A percentile compares a stretch with the other conserved stretches of the same genome.
phyloP scores from a whole-genome alignment of 2,888 invertebrate genomes.

The Apodemia mormo region DNA sequence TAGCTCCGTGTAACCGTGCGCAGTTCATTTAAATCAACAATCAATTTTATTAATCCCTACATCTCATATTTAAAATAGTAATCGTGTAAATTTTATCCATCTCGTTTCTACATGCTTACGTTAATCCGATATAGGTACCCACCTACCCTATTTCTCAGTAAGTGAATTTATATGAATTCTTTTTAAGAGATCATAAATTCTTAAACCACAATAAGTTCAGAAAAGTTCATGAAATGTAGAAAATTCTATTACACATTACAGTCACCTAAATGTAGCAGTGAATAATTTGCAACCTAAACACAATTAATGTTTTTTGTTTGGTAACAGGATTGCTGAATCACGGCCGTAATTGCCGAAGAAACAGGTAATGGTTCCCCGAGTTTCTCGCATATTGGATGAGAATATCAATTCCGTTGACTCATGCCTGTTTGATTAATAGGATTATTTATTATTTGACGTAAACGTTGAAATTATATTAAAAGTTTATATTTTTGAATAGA shows the following conservation, averaged over 20 bases:
- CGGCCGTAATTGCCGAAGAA: constrained; percentile 5
- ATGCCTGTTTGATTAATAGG: constrained; percentile 5
- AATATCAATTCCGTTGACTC: background rate
- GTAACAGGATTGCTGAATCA: background rate
- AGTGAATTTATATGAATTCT: too few species aligned
- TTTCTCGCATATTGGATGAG: constrained; percentile 1
- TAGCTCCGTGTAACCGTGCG: too few species aligned
- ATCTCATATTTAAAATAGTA: too few species aligned
- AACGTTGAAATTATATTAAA: background rate
- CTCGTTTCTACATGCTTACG: too few species aligned
- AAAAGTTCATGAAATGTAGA: too few species aligned
- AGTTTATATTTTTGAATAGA: background rate
- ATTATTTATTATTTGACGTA: constrained; percentile 6
- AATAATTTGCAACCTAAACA: constrained; percentile 2
- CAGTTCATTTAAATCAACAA: too few species aligned
- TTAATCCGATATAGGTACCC: too few species aligned
- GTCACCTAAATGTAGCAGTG: background rate
- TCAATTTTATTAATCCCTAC: too few species aligned
- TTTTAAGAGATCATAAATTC: too few species aligned
- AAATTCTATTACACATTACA: background rate
- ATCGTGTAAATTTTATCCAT: too few species aligned
- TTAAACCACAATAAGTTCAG: too few species aligned
- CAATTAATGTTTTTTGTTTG: constrained; percentile 12
- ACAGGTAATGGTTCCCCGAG: background rate
- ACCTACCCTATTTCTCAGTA: too few species aligned